Evolutionary conservation across 2,888 invertebrate species (phyloP), one percentile per base, ranked within the genome.

Genomic region (Heliconius sara): DNA sequence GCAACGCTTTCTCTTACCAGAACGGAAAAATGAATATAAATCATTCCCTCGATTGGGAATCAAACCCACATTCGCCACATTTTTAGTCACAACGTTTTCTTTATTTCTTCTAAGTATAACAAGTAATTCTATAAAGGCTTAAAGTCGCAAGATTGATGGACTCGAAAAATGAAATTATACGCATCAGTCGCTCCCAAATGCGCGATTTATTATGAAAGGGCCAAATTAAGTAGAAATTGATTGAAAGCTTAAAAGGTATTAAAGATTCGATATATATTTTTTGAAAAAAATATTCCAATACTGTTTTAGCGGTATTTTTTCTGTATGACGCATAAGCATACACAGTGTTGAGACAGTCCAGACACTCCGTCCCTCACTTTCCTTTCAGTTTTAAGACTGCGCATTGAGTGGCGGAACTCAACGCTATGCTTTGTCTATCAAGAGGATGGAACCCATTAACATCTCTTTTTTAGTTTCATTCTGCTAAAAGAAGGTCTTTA

Each of bases 81-180:
- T 60, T 52, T 4, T 2, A 13, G 19, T 52, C 52, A 52, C 6
- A 22, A 19, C 19, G 19, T 19, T 22, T 19, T 19, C 6, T 19
- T 19, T 25, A 5, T 25, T 22, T n/a, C 13, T 12, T 39, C 10
- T 1, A 34, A 43, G 5, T n/a, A 68, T 43, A 68, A 13, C 22
- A 39, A 39, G 12, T 13, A 43, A n/a, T 16, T 57, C 52, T 34
- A 60, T 60, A 34, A 73, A 60, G 60, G 60, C n/a, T 73, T 73
- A n/a, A 60, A 34, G 39, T 22, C 60, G 7, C n/a, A 73, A 73
- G n/a, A 73, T 73, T 73, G 73, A 73, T 73, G 60, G 60, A n/a
- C 16, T 39, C 34, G n/a, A 73, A 25, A 73, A 60, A 73, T 73
- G n/a, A 73, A 73, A 73, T 73, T 73, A 30, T 34, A 60, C 34